These are phyloP conservation scores for Telmatherina bonti DNA, from an alignment of 2,797 vertebrate species.

Conservation along the genomic window DNA sequence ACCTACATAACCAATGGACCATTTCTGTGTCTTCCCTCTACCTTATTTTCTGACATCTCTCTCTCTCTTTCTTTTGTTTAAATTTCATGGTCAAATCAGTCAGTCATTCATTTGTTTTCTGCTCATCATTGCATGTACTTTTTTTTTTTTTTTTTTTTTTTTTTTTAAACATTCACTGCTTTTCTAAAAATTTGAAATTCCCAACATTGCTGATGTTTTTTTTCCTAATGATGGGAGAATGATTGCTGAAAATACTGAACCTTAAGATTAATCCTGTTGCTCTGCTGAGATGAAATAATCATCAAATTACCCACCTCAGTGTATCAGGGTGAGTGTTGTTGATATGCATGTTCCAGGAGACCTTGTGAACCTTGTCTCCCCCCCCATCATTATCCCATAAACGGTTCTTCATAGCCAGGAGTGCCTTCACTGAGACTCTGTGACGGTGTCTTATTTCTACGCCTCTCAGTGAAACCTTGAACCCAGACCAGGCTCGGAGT, in stretches of 20 bases:
- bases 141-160: neutral
- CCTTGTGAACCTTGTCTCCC: conserved; percentile 20
- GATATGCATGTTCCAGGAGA: conserved; percentile 24
- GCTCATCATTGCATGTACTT: neutral
- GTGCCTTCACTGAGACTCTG: conserved; percentile 54
- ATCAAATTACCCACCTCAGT: conserved; percentile 50
- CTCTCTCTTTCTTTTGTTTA: neutral
- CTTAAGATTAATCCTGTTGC: conserved; percentile 33
- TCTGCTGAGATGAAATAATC: conserved; percentile 60
- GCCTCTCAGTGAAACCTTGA: conserved; percentile 63
- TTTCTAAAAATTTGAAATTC: conserved; percentile 7
- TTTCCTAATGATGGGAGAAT: conserved; percentile 5
- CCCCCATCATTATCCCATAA: conserved; percentile 6
- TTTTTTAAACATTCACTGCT: conserved; percentile 15
- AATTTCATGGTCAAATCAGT: neutral
- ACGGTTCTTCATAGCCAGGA: conserved; percentile 18
- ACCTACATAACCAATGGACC: conserved; percentile 34
- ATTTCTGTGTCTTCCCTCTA: conserved; percentile 12
- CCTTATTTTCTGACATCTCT: conserved; percentile 16
- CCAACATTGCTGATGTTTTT: neutral
- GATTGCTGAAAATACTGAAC: conserved; percentile 36
- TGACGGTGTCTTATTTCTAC: neutral
- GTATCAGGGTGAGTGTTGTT: conserved; percentile 68
- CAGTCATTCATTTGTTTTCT: conserved; percentile 16
- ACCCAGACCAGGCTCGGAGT: conserved; percentile 19